Conservation (phyloP, 2,888 invertebrate species). For the Minunthozetes semirufus region DNA sequence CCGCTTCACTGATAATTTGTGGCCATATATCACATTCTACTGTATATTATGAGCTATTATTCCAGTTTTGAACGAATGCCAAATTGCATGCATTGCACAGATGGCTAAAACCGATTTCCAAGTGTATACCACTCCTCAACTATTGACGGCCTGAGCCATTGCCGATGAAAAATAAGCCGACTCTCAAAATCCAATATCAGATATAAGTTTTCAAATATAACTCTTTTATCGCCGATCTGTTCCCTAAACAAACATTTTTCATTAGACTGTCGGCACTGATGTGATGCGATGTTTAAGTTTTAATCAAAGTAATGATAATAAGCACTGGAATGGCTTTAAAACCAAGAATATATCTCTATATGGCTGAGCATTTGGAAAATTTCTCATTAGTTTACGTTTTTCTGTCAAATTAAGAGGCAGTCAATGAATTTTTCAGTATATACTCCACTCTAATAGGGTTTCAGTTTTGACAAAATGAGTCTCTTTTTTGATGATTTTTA, state of each 20-base stretch:
- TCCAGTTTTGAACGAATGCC: constrained; percentile 27
- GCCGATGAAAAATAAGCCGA: no score
- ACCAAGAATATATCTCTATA: no score
- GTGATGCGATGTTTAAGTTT: neutral
- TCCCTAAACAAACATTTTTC: neutral
- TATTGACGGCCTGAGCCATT: no score
- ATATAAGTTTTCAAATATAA: neutral
- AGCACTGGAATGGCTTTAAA: no score
- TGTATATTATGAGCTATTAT: constrained; percentile 20
- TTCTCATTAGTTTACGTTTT: no score
- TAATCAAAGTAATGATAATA: neutral
- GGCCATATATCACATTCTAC: constrained; percentile 18
- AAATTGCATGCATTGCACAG: constrained; percentile 10
- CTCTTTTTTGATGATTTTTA: neutral
- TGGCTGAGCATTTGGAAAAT: no score
- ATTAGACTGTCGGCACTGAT: neutral
- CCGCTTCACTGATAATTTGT: constrained; percentile 23
- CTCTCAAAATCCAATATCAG: no score
- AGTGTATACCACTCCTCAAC: neutral
- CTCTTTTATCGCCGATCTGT: neutral
- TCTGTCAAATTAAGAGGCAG: no score
- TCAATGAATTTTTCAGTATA: no score
- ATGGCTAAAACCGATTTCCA: neutral
- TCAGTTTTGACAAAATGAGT: neutral
- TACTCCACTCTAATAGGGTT: no score